Conservation (phyloP, 2,113 vertebrate genomes). For the Corythaixoides concolor region DNA sequence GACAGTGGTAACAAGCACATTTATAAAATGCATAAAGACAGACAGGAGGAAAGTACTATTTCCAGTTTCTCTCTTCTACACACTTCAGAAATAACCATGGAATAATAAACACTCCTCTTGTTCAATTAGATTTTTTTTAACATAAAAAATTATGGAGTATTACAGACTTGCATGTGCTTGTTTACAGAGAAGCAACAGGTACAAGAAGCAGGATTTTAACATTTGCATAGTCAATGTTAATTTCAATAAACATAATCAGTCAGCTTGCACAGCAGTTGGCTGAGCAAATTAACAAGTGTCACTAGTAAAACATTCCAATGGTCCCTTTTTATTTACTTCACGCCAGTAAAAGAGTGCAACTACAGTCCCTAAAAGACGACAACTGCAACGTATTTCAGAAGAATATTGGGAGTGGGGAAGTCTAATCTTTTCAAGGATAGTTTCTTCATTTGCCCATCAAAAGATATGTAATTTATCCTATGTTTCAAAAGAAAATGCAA, state of each 20-base stretch:
- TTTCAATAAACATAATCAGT: neutral
- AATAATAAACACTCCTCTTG: neutral
- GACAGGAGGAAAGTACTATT: neutral
- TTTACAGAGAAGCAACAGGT: neutral
- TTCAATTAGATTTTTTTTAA: neutral
- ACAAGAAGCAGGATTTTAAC: neutral
- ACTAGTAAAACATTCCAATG: neutral
- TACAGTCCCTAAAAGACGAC: neutral
- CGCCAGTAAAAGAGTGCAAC: neutral
- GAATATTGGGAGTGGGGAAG: neutral
- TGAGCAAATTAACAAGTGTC: neutral
- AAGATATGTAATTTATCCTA: neutral
- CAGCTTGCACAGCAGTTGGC: neutral
- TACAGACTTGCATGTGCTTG: neutral
- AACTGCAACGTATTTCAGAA: neutral
- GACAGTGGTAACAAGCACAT: neutral
- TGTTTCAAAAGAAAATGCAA: neutral
- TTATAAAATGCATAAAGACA: neutral
- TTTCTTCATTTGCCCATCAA: neutral
- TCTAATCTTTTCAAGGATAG: neutral
- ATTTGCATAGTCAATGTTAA: neutral
- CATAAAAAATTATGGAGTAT: neutral
- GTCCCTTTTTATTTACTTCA: neutral
- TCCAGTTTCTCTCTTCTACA: neutral
- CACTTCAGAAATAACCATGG: neutral